phyloP scores from a whole-genome alignment of 2,113 vertebrate genomes.

The Struthio camelus region DNA sequence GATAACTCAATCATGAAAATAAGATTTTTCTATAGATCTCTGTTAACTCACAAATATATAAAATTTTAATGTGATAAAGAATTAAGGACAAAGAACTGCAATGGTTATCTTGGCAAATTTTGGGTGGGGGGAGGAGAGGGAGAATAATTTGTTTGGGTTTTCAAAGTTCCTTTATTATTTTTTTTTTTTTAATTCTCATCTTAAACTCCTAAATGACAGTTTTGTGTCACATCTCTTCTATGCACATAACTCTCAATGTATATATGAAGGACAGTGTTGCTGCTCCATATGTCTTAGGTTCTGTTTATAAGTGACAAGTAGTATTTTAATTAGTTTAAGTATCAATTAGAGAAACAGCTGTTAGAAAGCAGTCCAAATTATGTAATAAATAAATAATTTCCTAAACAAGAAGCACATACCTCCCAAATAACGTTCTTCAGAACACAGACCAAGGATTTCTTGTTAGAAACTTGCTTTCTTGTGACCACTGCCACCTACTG shows the following conservation, averaged over 20 bases:
- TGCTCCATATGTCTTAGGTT: background rate
- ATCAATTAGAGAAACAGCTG: background rate
- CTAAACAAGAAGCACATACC: background rate
- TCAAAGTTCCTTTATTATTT: background rate
- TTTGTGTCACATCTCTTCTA: background rate
- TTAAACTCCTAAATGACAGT: background rate
- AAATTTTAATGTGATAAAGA: background rate
- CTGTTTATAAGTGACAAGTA: background rate
- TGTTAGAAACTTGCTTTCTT: too few relatives aligned
- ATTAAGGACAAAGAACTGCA: background rate
- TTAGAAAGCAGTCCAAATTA: background rate
- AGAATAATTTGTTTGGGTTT: background rate
- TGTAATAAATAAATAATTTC: background rate
- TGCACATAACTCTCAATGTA: background rate
- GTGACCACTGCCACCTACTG: background rate
- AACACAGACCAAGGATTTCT: background rate
- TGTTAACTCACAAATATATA: background rate
- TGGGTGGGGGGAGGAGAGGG: fast-evolving
- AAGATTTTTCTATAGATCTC: background rate
- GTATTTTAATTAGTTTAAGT: background rate
- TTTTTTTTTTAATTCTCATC: background rate
- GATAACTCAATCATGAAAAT: background rate
- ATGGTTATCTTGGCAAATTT: background rate
- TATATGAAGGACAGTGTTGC: background rate
- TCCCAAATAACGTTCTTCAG: background rate